Base-by-base conservation (phyloP, 2,797 vertebrate genomes). In the Morelia viridis region DNA sequence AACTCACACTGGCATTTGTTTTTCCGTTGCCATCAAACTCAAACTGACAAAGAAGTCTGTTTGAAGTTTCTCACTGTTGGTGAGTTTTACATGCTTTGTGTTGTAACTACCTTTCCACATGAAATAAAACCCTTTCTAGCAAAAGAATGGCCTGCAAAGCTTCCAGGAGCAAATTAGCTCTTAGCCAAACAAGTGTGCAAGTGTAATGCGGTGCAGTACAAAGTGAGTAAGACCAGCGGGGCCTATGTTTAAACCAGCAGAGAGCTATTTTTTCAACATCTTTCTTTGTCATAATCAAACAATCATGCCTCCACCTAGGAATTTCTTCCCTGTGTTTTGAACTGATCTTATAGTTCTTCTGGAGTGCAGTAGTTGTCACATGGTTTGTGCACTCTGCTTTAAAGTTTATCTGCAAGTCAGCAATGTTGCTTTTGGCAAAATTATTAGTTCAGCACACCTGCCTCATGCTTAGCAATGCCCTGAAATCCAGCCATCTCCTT, bases 41-140 rank as follows among this genome's bases (percentile, higher is more conserved):
- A 92, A 95, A 94, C 24, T 93, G 50, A 9, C 5, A 91, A 92
- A 94, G 60, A 1, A 93, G 5, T 5, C 28, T 24, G 61, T 87
- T 93, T 89, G 35, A 84, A 9, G 87, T 10, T 3, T 17, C 68
- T 11, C 6, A 68, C 35, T 90, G 93, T 83, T 89, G 83, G 41
- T 84, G 88, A 4, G 24, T 93, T 58, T 90, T 92, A 26, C 65
- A 93, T 76, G 15, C 61, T 13, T 26, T 62, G 65, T 76, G 85
- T n/a, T 87, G 80, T 68, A 56, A 92, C 50, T 58, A 88, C 13
- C 17, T 57, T n/a, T 68, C 26, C 61, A 85, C 87, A 22, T 58
- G 31, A 28, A 61, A 61, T 28, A 56, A 83, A 62, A 65, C 28
- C 24, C 31, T 35, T 64, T 22, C 60, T 85, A 35, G 56, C 24